These are phyloP conservation scores for Heliornis fulica DNA, from an alignment of 2,113 vertebrate genomes.

Conservation along the genomic window DNA sequence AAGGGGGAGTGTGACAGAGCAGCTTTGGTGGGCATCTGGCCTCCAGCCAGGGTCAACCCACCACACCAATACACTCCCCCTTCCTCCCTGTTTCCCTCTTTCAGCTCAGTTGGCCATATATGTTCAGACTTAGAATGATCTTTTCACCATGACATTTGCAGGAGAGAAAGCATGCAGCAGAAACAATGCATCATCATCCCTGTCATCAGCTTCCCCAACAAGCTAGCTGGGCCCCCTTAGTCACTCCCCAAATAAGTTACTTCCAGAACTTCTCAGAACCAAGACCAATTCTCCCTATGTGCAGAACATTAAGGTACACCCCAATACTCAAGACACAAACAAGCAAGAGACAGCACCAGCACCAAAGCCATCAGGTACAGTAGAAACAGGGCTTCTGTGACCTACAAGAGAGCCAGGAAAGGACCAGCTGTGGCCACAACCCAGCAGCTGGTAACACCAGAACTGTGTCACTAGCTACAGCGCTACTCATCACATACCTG, in stretches of 20 bases:
- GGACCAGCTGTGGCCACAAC: not conserved
- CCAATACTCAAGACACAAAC: not conserved
- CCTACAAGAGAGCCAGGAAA: not conserved
- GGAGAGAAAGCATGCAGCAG: not conserved
- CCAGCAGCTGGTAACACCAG: not conserved
- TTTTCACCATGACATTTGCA: not conserved
- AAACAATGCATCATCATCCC: not conserved
- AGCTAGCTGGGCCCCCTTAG: not conserved
- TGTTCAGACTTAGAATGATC: not conserved
- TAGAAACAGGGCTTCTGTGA: not conserved
- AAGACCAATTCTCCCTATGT: not conserved
- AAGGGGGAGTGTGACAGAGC: too few species aligned
- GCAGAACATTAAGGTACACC: not conserved
- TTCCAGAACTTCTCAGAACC: not conserved
- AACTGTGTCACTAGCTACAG: not conserved
- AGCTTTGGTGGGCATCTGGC: too few species aligned
- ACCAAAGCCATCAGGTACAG: not conserved
- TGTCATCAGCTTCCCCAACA: not conserved
- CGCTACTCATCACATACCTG: conserved; percentile 71
- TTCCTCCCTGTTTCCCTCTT: fast-evolving
- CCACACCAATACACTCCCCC: not conserved
- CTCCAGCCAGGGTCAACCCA: too few species aligned
- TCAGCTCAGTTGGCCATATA: not conserved
- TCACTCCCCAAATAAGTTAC: not conserved
- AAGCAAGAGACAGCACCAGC: not conserved